Evolutionary conservation across 1,140 invertebrate species (phyloP), one percentile per base, ranked within the genome.

Genomic region (Coelopa frigida): DNA sequence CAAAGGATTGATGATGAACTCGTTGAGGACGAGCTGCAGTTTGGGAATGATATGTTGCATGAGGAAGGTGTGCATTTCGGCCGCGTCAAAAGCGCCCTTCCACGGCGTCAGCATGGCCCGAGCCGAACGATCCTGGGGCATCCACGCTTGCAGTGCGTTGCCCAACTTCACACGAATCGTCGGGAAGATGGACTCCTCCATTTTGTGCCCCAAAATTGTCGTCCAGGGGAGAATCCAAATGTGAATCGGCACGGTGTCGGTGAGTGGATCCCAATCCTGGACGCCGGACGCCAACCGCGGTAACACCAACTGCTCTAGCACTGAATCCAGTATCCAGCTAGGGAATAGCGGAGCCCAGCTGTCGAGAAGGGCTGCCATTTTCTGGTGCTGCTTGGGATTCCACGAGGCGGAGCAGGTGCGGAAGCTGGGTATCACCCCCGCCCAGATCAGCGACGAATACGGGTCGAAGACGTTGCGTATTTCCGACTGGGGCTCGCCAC

Each of bases 201-300:
- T 60, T 36, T 74, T 72, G 3, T 59, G 53, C 31, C 78, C 77
- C 24, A 70, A 38, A 6, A 70, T 61, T 4, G 39, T 49, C 12
- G 59, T 56, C 95, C 95, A 99, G 0, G 96, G 96, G 71, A 96
- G 84, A 45, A 98, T 82, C 96, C 96, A 99, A 6, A 83, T 79
- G 71, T 98, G 94, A 52, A 98, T 89, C 3, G 94, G 94, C 43
- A 95, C 80, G 0, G 85, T 87, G 62, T 98, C 95, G 0, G 84
- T 87, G 0, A 94, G 73, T 1, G 96, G 95, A 75, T 98, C 90
- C 96, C 95, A 99, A 31, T 81, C 78, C 32, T 89, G 81, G 0
- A 95, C 90, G 54, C 89, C 90, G 12, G 74, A 60, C 22, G 84
- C 79, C 26, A 98, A 67, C 45, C 81, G 78, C 1, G 90, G 89